phyloP scores from a whole-genome alignment of 2,797 vertebrate genomes.

The Toxotes lorentzi region DNA sequence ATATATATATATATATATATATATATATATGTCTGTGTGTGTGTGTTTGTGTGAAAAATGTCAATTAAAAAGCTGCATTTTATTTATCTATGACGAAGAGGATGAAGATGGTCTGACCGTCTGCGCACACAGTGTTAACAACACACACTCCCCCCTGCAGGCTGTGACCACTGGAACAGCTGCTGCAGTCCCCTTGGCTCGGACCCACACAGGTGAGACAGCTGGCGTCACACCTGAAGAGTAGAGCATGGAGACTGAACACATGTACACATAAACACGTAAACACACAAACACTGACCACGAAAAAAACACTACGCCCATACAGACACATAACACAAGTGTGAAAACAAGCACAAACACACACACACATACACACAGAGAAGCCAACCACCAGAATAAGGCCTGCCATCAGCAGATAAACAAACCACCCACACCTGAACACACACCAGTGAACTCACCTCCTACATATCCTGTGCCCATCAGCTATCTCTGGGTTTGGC shows the following conservation, averaged over 20 bases:
- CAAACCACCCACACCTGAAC: slow-evolving; percentile 79
- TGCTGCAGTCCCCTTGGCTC: slow-evolving; percentile 90
- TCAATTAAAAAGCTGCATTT: neutral
- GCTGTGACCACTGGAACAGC: slow-evolving; percentile 91
- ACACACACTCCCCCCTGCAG: slow-evolving; percentile 90
- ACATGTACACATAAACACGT: slow-evolving; percentile 23
- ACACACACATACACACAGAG: slow-evolving; percentile 30
- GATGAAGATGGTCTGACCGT: slow-evolving; percentile 87
- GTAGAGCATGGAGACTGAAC: slow-evolving; percentile 37
- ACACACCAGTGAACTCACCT: slow-evolving; percentile 87
- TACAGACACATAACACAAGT: slow-evolving; percentile 27
- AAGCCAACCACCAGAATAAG: slow-evolving; percentile 65
- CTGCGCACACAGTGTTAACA: slow-evolving; percentile 90
- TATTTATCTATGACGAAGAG: slow-evolving; percentile 25
- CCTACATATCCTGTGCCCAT: slow-evolving; percentile 89
- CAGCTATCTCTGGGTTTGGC: slow-evolving; percentile 82
- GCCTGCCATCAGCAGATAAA: slow-evolving; percentile 80
- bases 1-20: neutral
- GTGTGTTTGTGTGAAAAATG: neutral
- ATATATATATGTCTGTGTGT: no score
- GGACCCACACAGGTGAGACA: slow-evolving; percentile 93
- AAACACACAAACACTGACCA: slow-evolving; percentile 29
- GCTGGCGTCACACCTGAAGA: slow-evolving; percentile 92
- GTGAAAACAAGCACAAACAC: slow-evolving; percentile 41
- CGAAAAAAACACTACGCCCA: slow-evolving; percentile 10